These are phyloP conservation scores for Incurvaria masculella DNA, from an alignment of 2,888 invertebrate genomes.

Conservation along the genomic window DNA sequence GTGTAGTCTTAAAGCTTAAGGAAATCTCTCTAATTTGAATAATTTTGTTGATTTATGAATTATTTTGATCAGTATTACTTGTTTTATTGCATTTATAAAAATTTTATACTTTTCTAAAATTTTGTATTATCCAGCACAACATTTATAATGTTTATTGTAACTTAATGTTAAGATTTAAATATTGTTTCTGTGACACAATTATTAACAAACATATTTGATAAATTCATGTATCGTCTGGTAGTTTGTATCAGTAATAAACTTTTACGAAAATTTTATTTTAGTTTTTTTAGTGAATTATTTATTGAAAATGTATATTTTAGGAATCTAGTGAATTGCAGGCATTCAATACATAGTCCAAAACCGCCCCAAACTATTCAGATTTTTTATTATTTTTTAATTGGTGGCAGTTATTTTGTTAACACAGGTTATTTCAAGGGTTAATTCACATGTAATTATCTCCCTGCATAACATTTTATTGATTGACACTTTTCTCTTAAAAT, in stretches of 20 bases:
- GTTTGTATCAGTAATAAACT: background rate
- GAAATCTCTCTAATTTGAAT: background rate
- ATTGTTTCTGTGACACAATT: background rate
- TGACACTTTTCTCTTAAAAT: background rate
- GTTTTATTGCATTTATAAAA: background rate
- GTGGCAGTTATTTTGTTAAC: background rate
- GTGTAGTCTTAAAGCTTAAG: background rate
- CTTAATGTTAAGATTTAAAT: background rate
- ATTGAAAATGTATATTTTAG: background rate
- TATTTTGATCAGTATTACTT: background rate
- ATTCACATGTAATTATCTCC: background rate
- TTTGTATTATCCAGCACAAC: background rate
- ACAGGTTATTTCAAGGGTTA: background rate
- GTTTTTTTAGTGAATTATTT: background rate
- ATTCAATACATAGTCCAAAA: background rate
- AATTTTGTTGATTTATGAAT: background rate
- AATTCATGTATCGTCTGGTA: background rate
- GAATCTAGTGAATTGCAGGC: background rate
- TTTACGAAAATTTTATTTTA: background rate
- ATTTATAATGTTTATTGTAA: too few species aligned
- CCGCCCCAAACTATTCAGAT: background rate
- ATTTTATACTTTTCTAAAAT: too few species aligned
- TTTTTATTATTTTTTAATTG: background rate
- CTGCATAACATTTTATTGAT: background rate
- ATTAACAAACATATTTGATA: too few species aligned